Evolutionary conservation across 64 coral and sea anemone genomes (phyloP), one percentile per base, ranked within the genome.

Genomic region (Montipora capricornis): DNA sequence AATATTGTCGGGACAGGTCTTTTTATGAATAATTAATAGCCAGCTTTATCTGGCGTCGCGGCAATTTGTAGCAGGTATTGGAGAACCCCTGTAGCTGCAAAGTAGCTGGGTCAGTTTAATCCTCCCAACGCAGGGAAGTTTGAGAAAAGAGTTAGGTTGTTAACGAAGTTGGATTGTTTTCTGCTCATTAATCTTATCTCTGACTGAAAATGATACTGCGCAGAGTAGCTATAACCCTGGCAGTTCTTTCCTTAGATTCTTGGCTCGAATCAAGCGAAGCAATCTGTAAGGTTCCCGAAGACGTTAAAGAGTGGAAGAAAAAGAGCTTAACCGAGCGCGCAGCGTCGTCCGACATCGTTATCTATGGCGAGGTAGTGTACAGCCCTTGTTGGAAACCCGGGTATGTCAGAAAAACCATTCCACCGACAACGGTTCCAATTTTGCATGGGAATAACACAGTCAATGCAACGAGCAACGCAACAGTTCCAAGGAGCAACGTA

Each of bases 311-410:
- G 4, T 98, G 93, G 96, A 74, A n/a, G 20, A 55, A 75, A 16
- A 82, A 92, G 45, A 51, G 80, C 47, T 50, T 91, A 14, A 20
- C 44, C 17, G 93, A 98, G 47, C 87, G 96, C 83, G 96, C 93
- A 4, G 37, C 73, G 44, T 82, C 83, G 61, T 92, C 97, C 55
- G 78, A 74, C 57, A 90, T 98, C 58, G 89, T 98, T 77, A 89
- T 94, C 0, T 93, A 94, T 45, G 97, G 97, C 2, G 93, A 92
- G n/a, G 97, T 98, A 10, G 60, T 92, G 6, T 70, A 17, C 17
- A 96, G 94, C 52, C 94, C 94, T 73, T 84, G 90, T 70, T 62
- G 82, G 82, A 86, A 86, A 50, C 82, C 82, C 68, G 82, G 82
- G 19, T 86, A 49, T 86, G 64, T 86, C 0, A 86, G 71, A n/a